Conservation (phyloP, 2,797 vertebrate genomes). For the Sphaeramia orbicularis region DNA sequence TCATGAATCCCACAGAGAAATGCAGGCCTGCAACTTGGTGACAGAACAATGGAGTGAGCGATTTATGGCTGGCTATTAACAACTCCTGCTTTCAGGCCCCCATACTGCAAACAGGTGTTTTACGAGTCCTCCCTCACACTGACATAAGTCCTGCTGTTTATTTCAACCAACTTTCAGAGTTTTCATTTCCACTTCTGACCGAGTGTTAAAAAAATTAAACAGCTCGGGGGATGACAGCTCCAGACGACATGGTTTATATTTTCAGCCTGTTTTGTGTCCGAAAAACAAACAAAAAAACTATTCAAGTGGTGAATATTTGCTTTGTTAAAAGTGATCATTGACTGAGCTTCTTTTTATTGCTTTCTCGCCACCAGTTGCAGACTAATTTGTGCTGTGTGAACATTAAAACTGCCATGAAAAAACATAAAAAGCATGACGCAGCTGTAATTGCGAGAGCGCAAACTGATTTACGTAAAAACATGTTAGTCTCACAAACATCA, state of each 20-base stretch:
- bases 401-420: slow-evolving; percentile 18
- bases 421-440: slow-evolving; percentile 18
- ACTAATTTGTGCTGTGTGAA: slow-evolving; percentile 29
- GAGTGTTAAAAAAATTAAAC: slow-evolving; percentile 62
- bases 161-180: slow-evolving; percentile 53
- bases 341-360: slow-evolving; percentile 25
- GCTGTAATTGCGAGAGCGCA: slow-evolving; percentile 11
- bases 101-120: slow-evolving; percentile 85
- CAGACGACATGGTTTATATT: slow-evolving; percentile 44
- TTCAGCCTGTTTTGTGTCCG: slow-evolving; percentile 33
- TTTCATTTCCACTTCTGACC: slow-evolving; percentile 41
- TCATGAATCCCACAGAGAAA: slow-evolving; percentile 74
- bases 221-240: slow-evolving; percentile 36
- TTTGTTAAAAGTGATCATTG: slow-evolving; percentile 27
- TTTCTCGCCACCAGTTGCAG: slow-evolving; percentile 24
- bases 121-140: slow-evolving; percentile 67
- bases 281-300: neutral
- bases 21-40: slow-evolving; percentile 77
- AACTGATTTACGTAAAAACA: slow-evolving; percentile 56
- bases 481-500: slow-evolving; percentile 30
- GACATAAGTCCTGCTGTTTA: slow-evolving; percentile 68
- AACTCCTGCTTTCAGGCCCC: slow-evolving; percentile 75
- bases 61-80: slow-evolving; percentile 85
- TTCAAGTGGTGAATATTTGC: slow-evolving; percentile 42
- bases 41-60: slow-evolving; percentile 84